These are phyloP conservation scores for Melanotaenia pygmaea DNA, from an alignment of 2,797 vertebrate genomes.

Conservation along the genomic window DNA sequence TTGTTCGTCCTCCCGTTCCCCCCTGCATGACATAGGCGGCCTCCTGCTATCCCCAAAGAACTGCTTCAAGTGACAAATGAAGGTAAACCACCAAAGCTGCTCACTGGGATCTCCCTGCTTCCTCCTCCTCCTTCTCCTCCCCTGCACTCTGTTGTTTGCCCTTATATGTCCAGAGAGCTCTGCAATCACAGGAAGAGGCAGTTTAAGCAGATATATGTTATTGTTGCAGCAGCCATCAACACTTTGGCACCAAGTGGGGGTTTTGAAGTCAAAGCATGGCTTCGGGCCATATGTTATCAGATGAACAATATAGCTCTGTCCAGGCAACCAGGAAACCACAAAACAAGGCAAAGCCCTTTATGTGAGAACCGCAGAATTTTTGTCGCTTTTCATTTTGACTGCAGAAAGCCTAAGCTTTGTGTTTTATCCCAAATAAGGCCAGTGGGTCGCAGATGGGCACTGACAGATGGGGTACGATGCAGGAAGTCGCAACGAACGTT, in stretches of 20 bases:
- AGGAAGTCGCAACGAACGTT: conserved; percentile 61
- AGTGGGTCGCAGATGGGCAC: conserved; percentile 33
- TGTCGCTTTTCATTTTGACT: background rate
- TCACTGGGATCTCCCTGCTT: conserved; percentile 71
- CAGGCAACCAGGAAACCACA: conserved; percentile 64
- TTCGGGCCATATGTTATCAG: conserved; percentile 45
- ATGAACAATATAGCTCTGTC: conserved; percentile 53
- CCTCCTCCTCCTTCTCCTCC: conserved; percentile 55
- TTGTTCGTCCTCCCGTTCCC: conserved; percentile 20
- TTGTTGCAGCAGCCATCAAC: conserved; percentile 70
- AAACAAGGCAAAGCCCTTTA: conserved; percentile 39
- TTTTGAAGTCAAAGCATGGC: conserved; percentile 61
- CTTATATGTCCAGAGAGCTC: conserved; percentile 81
- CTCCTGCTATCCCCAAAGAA: conserved; percentile 30
- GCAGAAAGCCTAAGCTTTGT: conserved; percentile 7
- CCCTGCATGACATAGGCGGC: conserved; percentile 28
- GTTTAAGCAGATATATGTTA: conserved; percentile 68
- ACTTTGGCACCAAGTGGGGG: conserved; percentile 61
- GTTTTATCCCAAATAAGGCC: conserved; percentile 33
- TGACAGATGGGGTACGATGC: conserved; percentile 44
- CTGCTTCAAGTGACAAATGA: conserved; percentile 61
- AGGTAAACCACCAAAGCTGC: conserved; percentile 67
- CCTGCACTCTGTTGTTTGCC: conserved; percentile 58
- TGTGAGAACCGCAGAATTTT: conserved; percentile 7
- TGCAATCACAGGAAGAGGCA: conserved; percentile 74